Conservation (phyloP, 2,113 vertebrate species). For the Phyllopteryx taeniolatus region DNA sequence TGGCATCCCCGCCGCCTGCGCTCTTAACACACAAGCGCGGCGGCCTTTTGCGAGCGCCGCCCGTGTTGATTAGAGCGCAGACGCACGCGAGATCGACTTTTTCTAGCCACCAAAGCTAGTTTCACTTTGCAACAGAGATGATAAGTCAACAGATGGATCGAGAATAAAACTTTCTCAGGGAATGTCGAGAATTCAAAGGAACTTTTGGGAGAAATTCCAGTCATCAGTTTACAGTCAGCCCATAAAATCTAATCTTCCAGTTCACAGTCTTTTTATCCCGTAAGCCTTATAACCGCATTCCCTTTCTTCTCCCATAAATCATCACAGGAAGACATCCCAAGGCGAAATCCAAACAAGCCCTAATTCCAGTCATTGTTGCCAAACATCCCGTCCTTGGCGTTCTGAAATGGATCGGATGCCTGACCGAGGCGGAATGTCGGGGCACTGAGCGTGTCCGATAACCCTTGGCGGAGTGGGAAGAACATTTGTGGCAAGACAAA, state of each 20-base stretch:
- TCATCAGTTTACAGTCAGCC: slow-evolving; percentile 34
- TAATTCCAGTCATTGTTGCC: slow-evolving; percentile 53
- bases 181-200: slow-evolving; percentile 8
- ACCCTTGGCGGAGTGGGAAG: not conserved
- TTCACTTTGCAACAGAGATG: not conserved
- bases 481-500: not conserved
- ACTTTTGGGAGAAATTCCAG: slow-evolving; percentile 6
- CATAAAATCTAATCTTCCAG: too few species aligned
- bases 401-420: not conserved
- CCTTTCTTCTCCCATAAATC: slow-evolving; percentile 41
- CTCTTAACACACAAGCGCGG: slow-evolving; percentile 31
- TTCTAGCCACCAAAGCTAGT: not conserved
- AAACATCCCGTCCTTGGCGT: slow-evolving; percentile 1
- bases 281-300: slow-evolving; percentile 11
- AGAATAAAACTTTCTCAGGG: slow-evolving; percentile 24
- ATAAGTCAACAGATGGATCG: slow-evolving; percentile 31
- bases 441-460: not conserved
- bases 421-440: not conserved
- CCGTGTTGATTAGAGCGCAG: not conserved
- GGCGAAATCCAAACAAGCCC: slow-evolving; percentile 50
- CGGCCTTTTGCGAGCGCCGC: slow-evolving; percentile 15
- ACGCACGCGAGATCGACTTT: not conserved
- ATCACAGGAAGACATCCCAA: slow-evolving; percentile 23
- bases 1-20: slow-evolving; percentile 29
- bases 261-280: not conserved